Evolutionary conservation across 2,113 vertebrate genomes (phyloP).

Genomic region (Callionymus lyra): DNA sequence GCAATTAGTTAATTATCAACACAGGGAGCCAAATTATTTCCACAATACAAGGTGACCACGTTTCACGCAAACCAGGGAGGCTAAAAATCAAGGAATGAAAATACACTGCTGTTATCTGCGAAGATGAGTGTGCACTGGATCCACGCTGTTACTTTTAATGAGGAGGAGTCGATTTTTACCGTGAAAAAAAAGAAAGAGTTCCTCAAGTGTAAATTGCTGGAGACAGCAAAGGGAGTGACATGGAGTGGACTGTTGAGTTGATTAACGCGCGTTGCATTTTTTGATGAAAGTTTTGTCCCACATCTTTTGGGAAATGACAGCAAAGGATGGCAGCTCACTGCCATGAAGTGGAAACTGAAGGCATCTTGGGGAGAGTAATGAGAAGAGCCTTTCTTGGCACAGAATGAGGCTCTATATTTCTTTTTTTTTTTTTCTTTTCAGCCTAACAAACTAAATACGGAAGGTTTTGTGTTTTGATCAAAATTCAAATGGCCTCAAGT

Average conservation of each 20-base stretch:
- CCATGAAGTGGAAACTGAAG: constrained; percentile 32
- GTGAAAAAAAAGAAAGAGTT: constrained; percentile 23
- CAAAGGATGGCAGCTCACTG: constrained; percentile 59
- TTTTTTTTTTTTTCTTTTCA: too few species aligned
- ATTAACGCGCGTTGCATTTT: constrained; percentile 48
- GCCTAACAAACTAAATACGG: too few species aligned
- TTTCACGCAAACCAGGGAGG: constrained; percentile 11
- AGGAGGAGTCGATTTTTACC: constrained; percentile 21
- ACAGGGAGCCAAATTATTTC: background rate
- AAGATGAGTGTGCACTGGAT: too few species aligned
- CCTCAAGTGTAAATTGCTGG: constrained; percentile 30
- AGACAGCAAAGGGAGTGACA: constrained; percentile 38
- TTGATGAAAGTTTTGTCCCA: constrained; percentile 62
- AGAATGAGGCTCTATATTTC: constrained; percentile 37
- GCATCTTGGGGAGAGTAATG: constrained; percentile 49
- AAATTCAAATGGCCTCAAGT: constrained; percentile 43
- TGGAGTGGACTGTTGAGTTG: constrained; percentile 38
- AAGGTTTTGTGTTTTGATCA: constrained; percentile 45
- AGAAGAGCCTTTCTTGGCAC: constrained; percentile 43
- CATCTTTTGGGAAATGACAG: constrained; percentile 59
- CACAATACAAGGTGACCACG: too few species aligned
- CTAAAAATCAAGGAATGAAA: constrained; percentile 9
- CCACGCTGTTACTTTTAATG: constrained; percentile 32
- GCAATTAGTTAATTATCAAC: constrained; percentile 5
- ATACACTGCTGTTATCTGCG: too few species aligned